Evolutionary conservation across 1,140 invertebrate genomes (phyloP).

Genomic region (Polypedilum vanderplanki): DNA sequence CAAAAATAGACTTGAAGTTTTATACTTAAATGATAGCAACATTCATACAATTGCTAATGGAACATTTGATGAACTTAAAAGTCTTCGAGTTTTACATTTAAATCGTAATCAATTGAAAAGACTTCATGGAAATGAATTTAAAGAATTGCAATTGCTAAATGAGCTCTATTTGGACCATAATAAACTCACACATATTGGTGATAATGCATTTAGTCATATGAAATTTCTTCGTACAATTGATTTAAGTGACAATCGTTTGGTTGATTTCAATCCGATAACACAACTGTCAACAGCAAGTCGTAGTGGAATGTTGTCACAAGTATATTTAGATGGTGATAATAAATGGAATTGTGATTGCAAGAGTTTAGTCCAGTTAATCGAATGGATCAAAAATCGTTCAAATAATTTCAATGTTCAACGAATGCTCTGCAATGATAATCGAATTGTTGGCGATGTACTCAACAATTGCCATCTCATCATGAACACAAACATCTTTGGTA

Average conservation of each 20-base stretch:
- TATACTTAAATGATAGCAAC: slow-evolving; percentile 78
- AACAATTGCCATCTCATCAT: slow-evolving; percentile 52
- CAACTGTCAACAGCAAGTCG: slow-evolving; percentile 49
- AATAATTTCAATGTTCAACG: slow-evolving; percentile 51
- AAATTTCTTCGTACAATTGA: slow-evolving; percentile 67
- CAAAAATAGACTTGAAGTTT: slow-evolving; percentile 70
- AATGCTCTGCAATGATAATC: slow-evolving; percentile 50
- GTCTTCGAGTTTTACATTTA: slow-evolving; percentile 72
- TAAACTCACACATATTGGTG: slow-evolving; percentile 60
- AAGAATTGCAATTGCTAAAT: slow-evolving; percentile 62
- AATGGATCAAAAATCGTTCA: slow-evolving; percentile 45
- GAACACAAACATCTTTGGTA: slow-evolving; percentile 39
- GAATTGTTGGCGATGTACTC: slow-evolving; percentile 53
- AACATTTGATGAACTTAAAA: slow-evolving; percentile 80
- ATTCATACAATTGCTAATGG: slow-evolving; percentile 81
- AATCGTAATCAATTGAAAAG: slow-evolving; percentile 69
- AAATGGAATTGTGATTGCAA: slow-evolving; percentile 67
- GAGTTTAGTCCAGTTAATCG: slow-evolving; percentile 55
- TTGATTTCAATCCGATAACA: slow-evolving; percentile 67
- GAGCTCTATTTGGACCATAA: slow-evolving; percentile 85
- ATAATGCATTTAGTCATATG: slow-evolving; percentile 66
- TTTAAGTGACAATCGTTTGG: slow-evolving; percentile 71
- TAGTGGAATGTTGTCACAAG: slow-evolving; percentile 50
- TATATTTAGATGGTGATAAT: slow-evolving; percentile 57
- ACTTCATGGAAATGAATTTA: slow-evolving; percentile 77